These are phyloP conservation scores for Rhaphigaster nebulosa DNA, from an alignment of 2,888 invertebrate genomes.

Conservation along the genomic window DNA sequence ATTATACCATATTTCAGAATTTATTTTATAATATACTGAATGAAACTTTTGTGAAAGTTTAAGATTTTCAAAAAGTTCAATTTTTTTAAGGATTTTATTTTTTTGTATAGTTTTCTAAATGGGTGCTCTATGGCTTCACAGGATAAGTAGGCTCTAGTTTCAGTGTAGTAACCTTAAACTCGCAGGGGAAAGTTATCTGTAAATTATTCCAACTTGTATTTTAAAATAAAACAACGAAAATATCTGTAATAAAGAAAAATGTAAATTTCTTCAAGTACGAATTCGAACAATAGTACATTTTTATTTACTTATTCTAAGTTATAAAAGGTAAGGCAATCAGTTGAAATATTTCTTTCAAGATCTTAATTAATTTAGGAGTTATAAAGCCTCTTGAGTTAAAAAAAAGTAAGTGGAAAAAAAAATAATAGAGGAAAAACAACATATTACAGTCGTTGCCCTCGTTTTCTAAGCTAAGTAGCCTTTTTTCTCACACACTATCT, in stretches of 20 bases:
- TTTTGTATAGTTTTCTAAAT: background rate
- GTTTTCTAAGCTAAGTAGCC: too few relatives aligned
- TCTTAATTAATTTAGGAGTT: too few relatives aligned
- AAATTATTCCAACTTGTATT: background rate
- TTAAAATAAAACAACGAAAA: background rate
- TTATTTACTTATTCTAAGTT: too few relatives aligned
- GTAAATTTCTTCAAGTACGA: background rate
- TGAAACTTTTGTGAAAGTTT: background rate
- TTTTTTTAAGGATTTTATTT: too few relatives aligned
- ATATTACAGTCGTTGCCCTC: too few relatives aligned
- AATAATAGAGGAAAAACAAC: too few relatives aligned
- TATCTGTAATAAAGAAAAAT: background rate
- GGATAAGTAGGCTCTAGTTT: slow-evolving; percentile 1
- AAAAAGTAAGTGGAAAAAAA: too few relatives aligned
- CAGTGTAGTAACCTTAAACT: background rate
- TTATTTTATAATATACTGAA: background rate
- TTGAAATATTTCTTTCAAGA: too few relatives aligned
- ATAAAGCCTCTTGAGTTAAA: too few relatives aligned
- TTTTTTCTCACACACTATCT: too few relatives aligned
- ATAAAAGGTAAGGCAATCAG: too few relatives aligned
- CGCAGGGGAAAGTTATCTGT: background rate
- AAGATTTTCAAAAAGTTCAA: too few relatives aligned
- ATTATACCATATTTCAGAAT: background rate
- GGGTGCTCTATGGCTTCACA: background rate
- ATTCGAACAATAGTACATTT: background rate